phyloP scores from a whole-genome alignment of 2,113 vertebrate species.

The Scolopax mira region DNA sequence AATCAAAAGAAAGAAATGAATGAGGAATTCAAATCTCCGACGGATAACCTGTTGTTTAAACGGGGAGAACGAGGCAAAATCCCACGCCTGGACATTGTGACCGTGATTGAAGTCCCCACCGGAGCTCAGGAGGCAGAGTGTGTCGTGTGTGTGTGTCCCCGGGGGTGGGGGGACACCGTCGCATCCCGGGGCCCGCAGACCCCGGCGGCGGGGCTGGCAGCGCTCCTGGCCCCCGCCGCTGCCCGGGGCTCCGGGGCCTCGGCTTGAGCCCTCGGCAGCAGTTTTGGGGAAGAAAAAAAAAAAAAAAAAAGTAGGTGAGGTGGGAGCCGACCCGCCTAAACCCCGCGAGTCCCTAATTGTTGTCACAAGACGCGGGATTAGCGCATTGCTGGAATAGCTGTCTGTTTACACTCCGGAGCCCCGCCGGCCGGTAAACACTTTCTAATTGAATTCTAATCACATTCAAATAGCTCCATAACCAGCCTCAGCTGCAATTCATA shows the following conservation, averaged over 20 bases:
- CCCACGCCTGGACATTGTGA: too few relatives aligned
- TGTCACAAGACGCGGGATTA: conserved; percentile 99
- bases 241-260: neutral
- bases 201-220: too few relatives aligned
- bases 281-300: conserved; percentile 20
- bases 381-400: conserved; percentile 98
- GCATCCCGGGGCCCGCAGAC: too few relatives aligned
- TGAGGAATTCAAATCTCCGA: neutral
- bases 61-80: neutral
- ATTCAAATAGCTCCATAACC: conserved; percentile 90
- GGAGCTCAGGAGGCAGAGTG: neutral
- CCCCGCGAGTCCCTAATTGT: conserved; percentile 89
- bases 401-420: conserved; percentile 91
- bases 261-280: neutral
- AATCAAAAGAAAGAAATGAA: neutral
- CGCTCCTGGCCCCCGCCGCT: neutral
- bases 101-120: neutral
- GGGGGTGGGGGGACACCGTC: neutral
- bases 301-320: conserved; percentile 82
- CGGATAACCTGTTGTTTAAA: neutral
- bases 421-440: conserved; percentile 91
- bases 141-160: too few relatives aligned
- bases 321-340: conserved; percentile 78
- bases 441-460: conserved; percentile 99
- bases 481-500: conserved; percentile 87